phyloP scores from a whole-genome alignment of 2,888 invertebrate species.

The Drosophila fulvimacula region DNA sequence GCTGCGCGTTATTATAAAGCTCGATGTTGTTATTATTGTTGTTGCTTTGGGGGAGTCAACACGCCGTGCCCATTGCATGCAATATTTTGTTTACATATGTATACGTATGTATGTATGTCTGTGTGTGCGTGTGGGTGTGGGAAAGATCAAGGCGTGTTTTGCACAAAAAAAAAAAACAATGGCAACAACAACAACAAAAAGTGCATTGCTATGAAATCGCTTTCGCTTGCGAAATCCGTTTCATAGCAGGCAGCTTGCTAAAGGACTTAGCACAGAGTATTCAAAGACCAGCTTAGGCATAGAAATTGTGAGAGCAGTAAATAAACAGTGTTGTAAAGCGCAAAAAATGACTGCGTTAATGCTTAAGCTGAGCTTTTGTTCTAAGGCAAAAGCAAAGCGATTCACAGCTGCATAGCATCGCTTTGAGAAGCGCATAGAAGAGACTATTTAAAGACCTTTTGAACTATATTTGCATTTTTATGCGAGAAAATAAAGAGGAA shows the following conservation, averaged over 20 bases:
- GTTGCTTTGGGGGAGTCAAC: constrained; percentile 61
- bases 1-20: constrained; percentile 70
- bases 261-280: constrained; percentile 20
- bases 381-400: not conserved
- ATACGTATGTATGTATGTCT: constrained; percentile 13
- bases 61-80: constrained; percentile 59
- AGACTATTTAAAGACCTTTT: constrained; percentile 36
- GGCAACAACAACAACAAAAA: constrained; percentile 49
- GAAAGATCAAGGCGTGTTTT: constrained; percentile 74
- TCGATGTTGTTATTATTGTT: constrained; percentile 36
- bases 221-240: constrained; percentile 17
- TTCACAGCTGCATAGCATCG: not conserved
- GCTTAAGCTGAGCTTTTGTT: constrained; percentile 10
- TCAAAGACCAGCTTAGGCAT: constrained; percentile 1
- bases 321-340: constrained; percentile 4
- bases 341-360: not conserved
- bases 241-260: constrained; percentile 17
- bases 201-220: constrained; percentile 38
- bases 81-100: constrained; percentile 37
- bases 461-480: constrained; percentile 42
- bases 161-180: constrained; percentile 51
- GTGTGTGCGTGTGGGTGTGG: constrained; percentile 61
- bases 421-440: constrained; percentile 13
- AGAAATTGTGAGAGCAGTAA: not conserved
- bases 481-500: not conserved